Percentiles rank a stretch among this genome's conserved stretches.
Conservation (phyloP, 92 coral and sea anemone species). For the Montipora capitata region DNA sequence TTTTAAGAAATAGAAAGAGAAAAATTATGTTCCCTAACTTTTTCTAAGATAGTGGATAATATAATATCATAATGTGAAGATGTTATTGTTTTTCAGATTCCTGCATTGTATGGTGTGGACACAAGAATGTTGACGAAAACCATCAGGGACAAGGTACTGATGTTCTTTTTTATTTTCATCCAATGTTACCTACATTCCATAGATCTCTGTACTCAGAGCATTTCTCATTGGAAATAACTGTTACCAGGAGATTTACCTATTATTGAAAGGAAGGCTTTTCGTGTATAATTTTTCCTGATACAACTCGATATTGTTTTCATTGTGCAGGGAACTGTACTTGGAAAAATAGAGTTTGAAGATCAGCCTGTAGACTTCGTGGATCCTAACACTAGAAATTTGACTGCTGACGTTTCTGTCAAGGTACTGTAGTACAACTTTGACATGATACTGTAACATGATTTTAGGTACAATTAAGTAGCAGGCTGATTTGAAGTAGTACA, state of each 20-base stretch:
- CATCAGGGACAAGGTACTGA: conserved; percentile 84
- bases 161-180: too few species aligned
- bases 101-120: conserved; percentile 94
- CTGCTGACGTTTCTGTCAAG: conserved; percentile 98
- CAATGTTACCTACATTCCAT: too few species aligned
- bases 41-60: too few species aligned
- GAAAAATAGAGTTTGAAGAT: conserved; percentile 95
- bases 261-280: too few species aligned
- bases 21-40: too few species aligned
- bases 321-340: conserved; percentile 87
- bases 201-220: too few species aligned
- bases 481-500: too few species aligned
- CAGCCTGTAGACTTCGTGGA: conserved; percentile 92
- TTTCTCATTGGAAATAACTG: too few species aligned
- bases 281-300: too few species aligned
- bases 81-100: conserved; percentile 64
- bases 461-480: too few species aligned
- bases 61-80: not conserved
- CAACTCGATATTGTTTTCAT: not conserved
- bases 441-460: not conserved
- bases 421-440: conserved; percentile 40
- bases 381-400: conserved; percentile 88
- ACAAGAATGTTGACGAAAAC: conserved; percentile 95
- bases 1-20: too few species aligned
- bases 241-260: too few species aligned